phyloP scores from a whole-genome alignment of 2,797 vertebrate species.

The Sphaeramia orbicularis region DNA sequence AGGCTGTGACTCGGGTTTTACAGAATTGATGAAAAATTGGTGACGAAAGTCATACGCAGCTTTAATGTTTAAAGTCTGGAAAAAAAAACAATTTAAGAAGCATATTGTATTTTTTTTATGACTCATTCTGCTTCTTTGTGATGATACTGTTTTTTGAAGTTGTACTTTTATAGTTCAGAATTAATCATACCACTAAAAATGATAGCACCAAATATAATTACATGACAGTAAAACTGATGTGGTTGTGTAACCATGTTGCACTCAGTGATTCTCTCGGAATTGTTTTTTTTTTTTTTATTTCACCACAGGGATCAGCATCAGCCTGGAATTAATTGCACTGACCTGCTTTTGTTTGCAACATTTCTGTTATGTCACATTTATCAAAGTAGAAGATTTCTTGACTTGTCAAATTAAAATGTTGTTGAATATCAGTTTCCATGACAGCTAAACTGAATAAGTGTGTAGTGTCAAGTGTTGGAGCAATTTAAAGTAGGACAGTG shows the following conservation, averaged over 20 bases:
- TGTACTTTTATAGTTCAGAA: too few species aligned
- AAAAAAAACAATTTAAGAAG: conserved; percentile 12
- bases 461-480: conserved; percentile 37
- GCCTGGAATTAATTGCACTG: conserved; percentile 2
- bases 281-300: conserved; percentile 22
- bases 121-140: not conserved
- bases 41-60: too few species aligned
- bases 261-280: not conserved
- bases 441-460: conserved; percentile 47
- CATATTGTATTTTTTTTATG: not conserved
- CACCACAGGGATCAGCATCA: not conserved
- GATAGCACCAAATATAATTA: too few species aligned
- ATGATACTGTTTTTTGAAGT: conserved; percentile 5
- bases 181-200: too few species aligned
- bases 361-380: conserved; percentile 48
- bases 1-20: too few species aligned
- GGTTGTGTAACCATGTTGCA: not conserved
- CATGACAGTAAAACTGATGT: conserved; percentile 8
- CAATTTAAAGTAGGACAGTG: conserved; percentile 42
- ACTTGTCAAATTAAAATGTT: conserved; percentile 44
- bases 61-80: too few species aligned
- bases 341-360: conserved; percentile 30
- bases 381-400: conserved; percentile 44
- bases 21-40: too few species aligned
- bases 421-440: conserved; percentile 57